These are phyloP conservation scores for Mimas tiliae DNA, from an alignment of 2,888 invertebrate species.

Conservation along the genomic window DNA sequence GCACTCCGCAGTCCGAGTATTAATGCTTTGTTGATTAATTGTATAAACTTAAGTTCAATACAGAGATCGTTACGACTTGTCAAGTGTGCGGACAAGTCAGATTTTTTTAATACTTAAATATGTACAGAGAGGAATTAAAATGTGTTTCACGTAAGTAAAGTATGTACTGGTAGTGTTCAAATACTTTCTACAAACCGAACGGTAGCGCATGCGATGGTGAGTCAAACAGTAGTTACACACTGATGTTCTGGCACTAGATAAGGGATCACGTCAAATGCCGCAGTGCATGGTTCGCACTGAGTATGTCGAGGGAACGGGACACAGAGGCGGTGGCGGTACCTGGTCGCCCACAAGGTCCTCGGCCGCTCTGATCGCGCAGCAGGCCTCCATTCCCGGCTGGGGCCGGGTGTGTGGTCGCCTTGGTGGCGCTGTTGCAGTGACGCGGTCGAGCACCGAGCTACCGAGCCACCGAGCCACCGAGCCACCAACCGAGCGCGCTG, in stretches of 20 bases:
- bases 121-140: slow-evolving; percentile 11
- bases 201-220: slow-evolving; percentile 39
- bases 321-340: slow-evolving; percentile 55
- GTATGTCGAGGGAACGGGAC: slow-evolving; percentile 28
- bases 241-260: slow-evolving; percentile 39
- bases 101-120: slow-evolving; percentile 20
- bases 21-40: too few species aligned
- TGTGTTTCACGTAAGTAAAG: slow-evolving; percentile 19
- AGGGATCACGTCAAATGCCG: slow-evolving; percentile 39
- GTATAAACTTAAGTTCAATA: not conserved
- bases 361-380: slow-evolving; percentile 75
- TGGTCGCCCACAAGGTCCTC: slow-evolving; percentile 82
- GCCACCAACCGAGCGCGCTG: slow-evolving; percentile 53
- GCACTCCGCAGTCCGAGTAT: not conserved
- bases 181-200: slow-evolving; percentile 51
- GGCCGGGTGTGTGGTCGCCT: slow-evolving; percentile 57
- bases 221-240: slow-evolving; percentile 32
- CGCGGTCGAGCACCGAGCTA: slow-evolving; percentile 45
- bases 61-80: not conserved
- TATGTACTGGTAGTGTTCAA: slow-evolving; percentile 11
- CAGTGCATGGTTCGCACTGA: slow-evolving; percentile 20
- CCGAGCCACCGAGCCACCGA: slow-evolving; percentile 45
- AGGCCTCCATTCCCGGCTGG: slow-evolving; percentile 81
- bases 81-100: not conserved
- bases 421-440: slow-evolving; percentile 45